phyloP scores from a whole-genome alignment of 2,797 vertebrate species.

The Aldrovandia affinis region DNA sequence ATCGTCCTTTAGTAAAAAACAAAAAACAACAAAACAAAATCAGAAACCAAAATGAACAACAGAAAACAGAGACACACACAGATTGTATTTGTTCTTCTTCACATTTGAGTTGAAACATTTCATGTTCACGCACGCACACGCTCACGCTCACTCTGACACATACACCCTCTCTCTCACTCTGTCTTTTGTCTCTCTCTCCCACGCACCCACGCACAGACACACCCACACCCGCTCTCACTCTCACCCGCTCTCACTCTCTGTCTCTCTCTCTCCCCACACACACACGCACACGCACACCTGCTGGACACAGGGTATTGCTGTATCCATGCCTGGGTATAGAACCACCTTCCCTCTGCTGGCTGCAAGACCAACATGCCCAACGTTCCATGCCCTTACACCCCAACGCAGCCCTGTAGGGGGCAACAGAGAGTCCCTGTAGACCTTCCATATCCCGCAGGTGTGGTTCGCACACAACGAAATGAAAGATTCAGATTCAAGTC shows the following conservation, averaged over 20 bases:
- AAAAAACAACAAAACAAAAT: slow-evolving; percentile 25
- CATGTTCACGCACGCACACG: neutral
- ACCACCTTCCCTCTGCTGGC: neutral
- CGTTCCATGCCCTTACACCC: neutral
- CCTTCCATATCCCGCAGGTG: neutral
- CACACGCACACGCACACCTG: neutral
- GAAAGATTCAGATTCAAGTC: slow-evolving; percentile 2
- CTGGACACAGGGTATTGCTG: neutral
- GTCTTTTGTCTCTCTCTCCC: neutral
- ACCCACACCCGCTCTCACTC: neutral
- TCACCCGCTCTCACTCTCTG: neutral
- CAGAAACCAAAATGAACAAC: slow-evolving; percentile 7
- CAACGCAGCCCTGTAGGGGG: neutral
- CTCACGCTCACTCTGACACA: too few relatives aligned
- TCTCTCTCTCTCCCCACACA: too few relatives aligned
- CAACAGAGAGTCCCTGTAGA: neutral
- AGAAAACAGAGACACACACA: neutral
- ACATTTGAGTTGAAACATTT: neutral
- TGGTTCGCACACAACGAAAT: neutral
- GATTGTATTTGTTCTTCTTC: slow-evolving; percentile 21
- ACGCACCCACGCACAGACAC: neutral
- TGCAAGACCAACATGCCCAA: neutral
- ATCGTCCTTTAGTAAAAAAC: slow-evolving; percentile 26
- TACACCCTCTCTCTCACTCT: too few relatives aligned
- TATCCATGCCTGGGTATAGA: neutral